Base-by-base conservation (phyloP, 2,113 vertebrate species). In the Catagonus wagneri region DNA sequence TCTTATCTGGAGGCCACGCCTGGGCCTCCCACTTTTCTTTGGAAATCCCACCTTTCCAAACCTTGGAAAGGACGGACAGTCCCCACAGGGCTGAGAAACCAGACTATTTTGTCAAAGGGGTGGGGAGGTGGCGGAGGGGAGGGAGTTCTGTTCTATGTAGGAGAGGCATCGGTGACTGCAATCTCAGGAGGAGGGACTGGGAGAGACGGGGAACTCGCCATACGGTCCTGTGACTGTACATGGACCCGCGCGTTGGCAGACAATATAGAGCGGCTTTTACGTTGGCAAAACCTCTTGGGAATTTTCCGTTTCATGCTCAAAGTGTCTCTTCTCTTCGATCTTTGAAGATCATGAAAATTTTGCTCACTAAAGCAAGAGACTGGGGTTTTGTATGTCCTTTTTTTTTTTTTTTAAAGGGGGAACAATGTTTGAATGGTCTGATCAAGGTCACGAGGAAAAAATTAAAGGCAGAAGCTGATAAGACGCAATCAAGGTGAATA, bases 151-250 rank as follows among this genome's bases (percentile, higher is more conserved):
- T 93, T 92, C 79, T 71, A 84, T 96, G 97, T 98, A 96, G 98
- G 98, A 98, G 97, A 60, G 12, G 56, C 74, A 93, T 91, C 79
- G 74, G 84, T 89, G 96, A 98, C 96, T 97, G 98, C 96, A 98
- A 76, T 96, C 96, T 97, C 88, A 98, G 98, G 95, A 93, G 96
- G 95, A 93, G 95, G 97, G 97, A 98, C 98, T 90, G 96, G 94
- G 94, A 96, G 96, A 97, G 97, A 97, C 94, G 52, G 96, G 93
- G 89, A 97, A 91, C 96, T 97, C 95, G 96, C 52, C 4, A 0
- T 90, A 94, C 66, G 54, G 97, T 97, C 97, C 83, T 96, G 95
- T 96, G 93, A 7, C 93, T 89, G 93, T 94, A 95, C 93, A 92
- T 78, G 95, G 96, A 95, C 91, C 96, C 92, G 32, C 54, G 71